Evolutionary conservation across 1,140 invertebrate genomes (phyloP).

Genomic region (Nylanderia fulva): DNA sequence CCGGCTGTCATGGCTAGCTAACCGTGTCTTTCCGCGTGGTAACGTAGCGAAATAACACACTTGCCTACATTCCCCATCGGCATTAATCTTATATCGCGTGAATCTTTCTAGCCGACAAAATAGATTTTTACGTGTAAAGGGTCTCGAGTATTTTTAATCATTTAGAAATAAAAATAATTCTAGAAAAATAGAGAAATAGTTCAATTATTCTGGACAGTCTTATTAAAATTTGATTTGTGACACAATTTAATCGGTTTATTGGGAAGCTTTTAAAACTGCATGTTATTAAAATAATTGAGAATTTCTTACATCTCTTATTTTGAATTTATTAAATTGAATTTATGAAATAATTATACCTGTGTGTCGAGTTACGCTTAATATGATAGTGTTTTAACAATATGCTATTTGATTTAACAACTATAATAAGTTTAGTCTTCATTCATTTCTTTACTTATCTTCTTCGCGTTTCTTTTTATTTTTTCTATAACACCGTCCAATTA

Average conservation of each 20-base stretch:
- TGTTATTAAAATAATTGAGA: not conserved
- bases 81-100: not conserved
- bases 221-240: not conserved
- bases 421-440: not conserved
- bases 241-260: not conserved
- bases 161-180: not conserved
- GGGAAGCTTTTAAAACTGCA: not conserved
- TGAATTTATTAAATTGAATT: not conserved
- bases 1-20: slow-evolving; percentile 1
- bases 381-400: slow-evolving; percentile 5
- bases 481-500: slow-evolving; percentile 50
- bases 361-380: not conserved
- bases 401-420: not conserved
- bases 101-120: not conserved
- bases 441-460: not conserved
- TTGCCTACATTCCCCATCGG: not conserved
- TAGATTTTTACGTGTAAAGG: not conserved
- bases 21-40: not conserved
- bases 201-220: not conserved
- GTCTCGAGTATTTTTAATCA: not conserved
- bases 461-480: not conserved
- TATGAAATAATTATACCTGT: not conserved
- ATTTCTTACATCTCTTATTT: not conserved
- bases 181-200: not conserved
- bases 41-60: slow-evolving; percentile 8